Conservation (phyloP, 2,888 invertebrate genomes). For the Cantharis flavilabris region DNA sequence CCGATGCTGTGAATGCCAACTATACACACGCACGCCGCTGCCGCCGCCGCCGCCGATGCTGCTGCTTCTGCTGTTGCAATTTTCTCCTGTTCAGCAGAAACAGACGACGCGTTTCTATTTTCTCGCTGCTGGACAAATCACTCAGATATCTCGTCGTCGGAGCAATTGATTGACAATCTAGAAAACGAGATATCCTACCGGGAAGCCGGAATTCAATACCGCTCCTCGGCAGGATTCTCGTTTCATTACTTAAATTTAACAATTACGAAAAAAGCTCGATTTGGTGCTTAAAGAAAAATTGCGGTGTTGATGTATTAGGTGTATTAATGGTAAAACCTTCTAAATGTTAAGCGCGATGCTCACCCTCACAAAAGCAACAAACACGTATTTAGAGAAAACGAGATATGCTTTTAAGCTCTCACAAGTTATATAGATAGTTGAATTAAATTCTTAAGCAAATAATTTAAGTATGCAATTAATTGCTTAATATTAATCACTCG, state of each 20-base stretch:
- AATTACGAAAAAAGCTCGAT: background rate
- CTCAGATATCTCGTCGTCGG: slow-evolving; percentile 9
- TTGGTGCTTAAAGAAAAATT: background rate
- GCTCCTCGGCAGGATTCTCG: background rate
- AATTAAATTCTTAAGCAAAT: slow-evolving; percentile 3
- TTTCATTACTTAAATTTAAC: background rate
- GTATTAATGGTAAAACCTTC: background rate
- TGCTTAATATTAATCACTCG: background rate
- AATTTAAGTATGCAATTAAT: slow-evolving; percentile 3
- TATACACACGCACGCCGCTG: background rate
- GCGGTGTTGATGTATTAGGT: background rate
- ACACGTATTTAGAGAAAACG: background rate
- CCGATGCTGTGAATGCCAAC: slow-evolving; percentile 22
- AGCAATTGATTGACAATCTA: slow-evolving; percentile 12
- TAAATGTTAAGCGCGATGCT: background rate
- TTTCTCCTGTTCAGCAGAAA: slow-evolving; percentile 10
- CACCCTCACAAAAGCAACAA: background rate
- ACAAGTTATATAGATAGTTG: background rate
- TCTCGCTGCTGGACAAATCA: slow-evolving; percentile 15
- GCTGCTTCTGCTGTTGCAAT: slow-evolving; percentile 3
- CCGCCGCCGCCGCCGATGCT: background rate
- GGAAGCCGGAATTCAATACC: background rate
- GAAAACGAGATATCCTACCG: slow-evolving; percentile 5
- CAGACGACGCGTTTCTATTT: slow-evolving; percentile 4
- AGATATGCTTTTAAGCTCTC: slow-evolving; percentile 2